Evolutionary conservation across 2,888 invertebrate species (phyloP), one percentile per base, ranked within the genome.

Genomic region (Boloria euphrosyne): DNA sequence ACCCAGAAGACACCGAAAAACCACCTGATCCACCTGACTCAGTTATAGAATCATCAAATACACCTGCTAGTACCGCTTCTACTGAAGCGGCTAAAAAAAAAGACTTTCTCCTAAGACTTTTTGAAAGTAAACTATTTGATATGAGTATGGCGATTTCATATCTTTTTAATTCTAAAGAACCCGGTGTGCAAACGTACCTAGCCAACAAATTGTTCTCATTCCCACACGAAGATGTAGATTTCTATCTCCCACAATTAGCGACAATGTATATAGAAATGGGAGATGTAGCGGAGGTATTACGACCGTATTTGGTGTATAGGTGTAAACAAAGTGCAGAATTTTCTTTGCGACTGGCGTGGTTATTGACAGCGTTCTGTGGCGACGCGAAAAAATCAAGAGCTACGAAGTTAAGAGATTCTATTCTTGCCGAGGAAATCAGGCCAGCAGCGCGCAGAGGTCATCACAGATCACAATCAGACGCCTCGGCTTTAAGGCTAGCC

Each of bases 211-310:
- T 99, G 92, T 99, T 99, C 90, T 97, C 96, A 87, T 99, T 99
- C 88, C 95, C 96, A 43, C 95, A 97, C 85, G 94, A 93, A 73
- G 98, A 98, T 76, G 98, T 99, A 72, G 99, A 99, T 93, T 98
- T 99, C 87, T 99, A 99, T 92, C 94, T 99, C 84, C 99, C 99
- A 57, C 99, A 99, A 90, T 92, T 99, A 81, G 96, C 99, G 80
- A 98, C 98, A 80, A 98, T 99, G 97, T 99, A 99, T 87, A 97
- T 99, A 88, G 98, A 99, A 93, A 98, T 98, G 95, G 96, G 96
- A 80, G 99, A 99, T 84, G 96, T 99, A 75, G 99, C 99, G 64
- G 99, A 99, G 93, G 89, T 92, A 74, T 79, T 93, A 73, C 82
- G 84, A 74, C 92, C 93, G 54, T 93, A 93, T 79, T 81, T 93